Evolutionary conservation across 2,888 invertebrate species (phyloP), one percentile per base, ranked within the genome.

Genomic region (Onthophagus sagittarius): DNA sequence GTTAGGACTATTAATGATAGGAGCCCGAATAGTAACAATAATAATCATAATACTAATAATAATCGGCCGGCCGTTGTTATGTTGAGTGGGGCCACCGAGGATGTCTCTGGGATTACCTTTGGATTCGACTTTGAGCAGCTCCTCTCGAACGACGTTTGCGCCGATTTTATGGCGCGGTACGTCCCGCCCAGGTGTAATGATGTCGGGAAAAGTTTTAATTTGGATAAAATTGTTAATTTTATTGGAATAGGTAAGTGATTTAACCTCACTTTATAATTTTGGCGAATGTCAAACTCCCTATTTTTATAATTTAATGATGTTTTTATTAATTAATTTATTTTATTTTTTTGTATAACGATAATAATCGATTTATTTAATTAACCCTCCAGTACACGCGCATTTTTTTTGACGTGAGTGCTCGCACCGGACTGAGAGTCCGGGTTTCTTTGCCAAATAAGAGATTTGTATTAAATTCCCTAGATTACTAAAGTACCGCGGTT

Each of bases 121-220:
- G 94, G 94, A 11, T 93, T 93, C 85, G 93, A 92, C 82, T 93
- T 93, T 85, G 91, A 93, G 84, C 90, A 91, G 83, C 87, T 93
- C 80, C 85, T 93, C 80, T 86, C 87, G n/a, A 83, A 83, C 70
- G 84, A 83, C 74, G 79, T 81, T 15, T 86, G 85, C 76, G 86
- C 87, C 77, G 85, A 86, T 76, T 87, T 88, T 77, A 83, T 85
- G 7, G 82, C 86, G 69, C 81, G 86, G 71, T 88, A 84, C 77
- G 82, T 86, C 64, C 87, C 87, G 3, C 63, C 63, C 11, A 69
- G 64, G 53, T 79, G 84, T 76, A 79, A 83, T 73, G 82, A 83
- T 73, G 81, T 84, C 76, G 84, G 86, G 78, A 84, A 86, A 79
- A 31, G 67, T 13, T 87, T 87, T 83, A 89, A 89, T 82, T 88